Conservation (phyloP, 2,888 invertebrate genomes). For the Halictus quadricinctus region DNA sequence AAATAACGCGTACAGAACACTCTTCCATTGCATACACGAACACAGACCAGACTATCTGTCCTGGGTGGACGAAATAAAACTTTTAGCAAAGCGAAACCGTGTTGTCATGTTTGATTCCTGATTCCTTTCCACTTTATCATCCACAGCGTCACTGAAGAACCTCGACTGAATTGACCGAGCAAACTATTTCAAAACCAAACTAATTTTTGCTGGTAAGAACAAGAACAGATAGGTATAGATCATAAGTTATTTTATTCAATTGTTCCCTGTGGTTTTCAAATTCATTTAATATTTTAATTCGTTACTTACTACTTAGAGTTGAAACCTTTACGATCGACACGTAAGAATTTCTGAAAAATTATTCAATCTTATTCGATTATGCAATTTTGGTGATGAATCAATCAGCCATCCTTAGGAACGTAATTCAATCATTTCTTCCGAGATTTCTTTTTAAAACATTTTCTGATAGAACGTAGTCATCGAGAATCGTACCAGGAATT, state of each 20-base stretch:
- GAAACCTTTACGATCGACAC: no score
- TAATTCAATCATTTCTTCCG: no score
- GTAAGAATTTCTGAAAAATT: no score
- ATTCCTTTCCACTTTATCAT: neutral
- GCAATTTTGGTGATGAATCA: no score
- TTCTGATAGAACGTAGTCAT: no score
- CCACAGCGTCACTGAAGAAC: neutral
- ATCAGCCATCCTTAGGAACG: no score
- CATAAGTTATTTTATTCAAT: neutral
- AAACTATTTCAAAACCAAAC: neutral
- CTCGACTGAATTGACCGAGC: neutral
- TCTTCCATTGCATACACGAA: slow-evolving; percentile 51
- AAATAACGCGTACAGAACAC: slow-evolving; percentile 36
- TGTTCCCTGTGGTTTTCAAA: no score
- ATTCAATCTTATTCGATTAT: no score
- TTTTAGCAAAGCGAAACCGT: slow-evolving; percentile 78
- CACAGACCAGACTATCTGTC: slow-evolving; percentile 74
- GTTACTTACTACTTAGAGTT: no score
- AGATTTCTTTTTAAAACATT: no score
- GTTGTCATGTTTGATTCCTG: neutral
- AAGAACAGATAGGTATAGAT: neutral
- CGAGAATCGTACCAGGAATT: no score
- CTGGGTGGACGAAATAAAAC: slow-evolving; percentile 78
- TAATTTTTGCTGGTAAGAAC: neutral
- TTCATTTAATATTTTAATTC: neutral